Evolutionary conservation across 2,113 vertebrate species (phyloP).

Genomic region (Tupaia tana): DNA sequence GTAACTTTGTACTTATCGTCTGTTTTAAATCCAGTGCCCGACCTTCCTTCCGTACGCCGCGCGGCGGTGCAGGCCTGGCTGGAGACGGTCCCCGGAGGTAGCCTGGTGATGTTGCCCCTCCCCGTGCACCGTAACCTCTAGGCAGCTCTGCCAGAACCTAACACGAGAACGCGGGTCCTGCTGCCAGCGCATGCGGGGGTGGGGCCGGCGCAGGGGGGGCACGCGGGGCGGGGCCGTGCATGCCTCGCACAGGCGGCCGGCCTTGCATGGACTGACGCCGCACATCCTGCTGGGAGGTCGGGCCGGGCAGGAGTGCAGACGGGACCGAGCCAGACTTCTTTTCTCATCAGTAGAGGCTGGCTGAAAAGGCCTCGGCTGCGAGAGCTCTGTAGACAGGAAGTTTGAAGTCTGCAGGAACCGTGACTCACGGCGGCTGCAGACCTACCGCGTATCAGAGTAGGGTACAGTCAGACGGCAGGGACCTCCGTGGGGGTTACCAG

Average conservation of each 20-base stretch:
- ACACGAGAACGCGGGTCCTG: constrained; percentile 81
- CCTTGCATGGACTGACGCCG: constrained; percentile 81
- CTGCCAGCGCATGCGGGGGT: constrained; percentile 84
- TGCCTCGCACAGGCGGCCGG: constrained; percentile 75
- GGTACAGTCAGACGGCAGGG: not conserved
- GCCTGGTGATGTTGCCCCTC: constrained; percentile 87
- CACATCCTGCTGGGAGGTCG: constrained; percentile 44
- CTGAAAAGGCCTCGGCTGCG: not conserved
- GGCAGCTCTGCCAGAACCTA: constrained; percentile 85
- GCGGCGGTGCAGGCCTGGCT: constrained; percentile 98
- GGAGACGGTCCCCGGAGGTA: constrained; percentile 98
- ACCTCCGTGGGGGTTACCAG: not conserved
- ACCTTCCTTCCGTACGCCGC: constrained; percentile 93
- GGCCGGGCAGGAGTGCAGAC: not conserved
- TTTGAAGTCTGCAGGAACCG: not conserved
- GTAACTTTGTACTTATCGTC: constrained; percentile 85
- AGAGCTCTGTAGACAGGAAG: not conserved
- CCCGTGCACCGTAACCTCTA: constrained; percentile 85
- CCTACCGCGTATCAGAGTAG: not conserved
- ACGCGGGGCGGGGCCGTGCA: constrained; percentile 73
- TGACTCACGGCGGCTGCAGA: not conserved
- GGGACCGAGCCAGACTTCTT: accelerated
- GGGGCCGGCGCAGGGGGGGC: not conserved
- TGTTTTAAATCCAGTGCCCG: constrained; percentile 92
- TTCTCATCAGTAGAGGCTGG: accelerated